These are phyloP conservation scores for Sarcophaga carnaria DNA, from an alignment of 2,888 invertebrate genomes.

Conservation along the genomic window DNA sequence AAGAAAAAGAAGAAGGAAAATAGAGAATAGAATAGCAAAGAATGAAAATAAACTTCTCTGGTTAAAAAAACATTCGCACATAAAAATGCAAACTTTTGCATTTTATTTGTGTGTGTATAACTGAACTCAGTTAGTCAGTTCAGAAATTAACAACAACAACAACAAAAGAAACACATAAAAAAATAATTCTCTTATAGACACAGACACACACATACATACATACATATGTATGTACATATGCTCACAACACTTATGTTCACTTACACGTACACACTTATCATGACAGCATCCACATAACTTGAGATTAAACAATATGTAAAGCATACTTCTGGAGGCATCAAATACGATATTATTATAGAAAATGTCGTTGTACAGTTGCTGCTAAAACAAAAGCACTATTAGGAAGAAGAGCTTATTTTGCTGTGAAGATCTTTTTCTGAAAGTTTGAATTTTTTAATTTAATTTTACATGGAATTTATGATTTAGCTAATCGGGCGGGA, in stretches of 20 bases:
- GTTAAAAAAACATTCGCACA: constrained; percentile 80
- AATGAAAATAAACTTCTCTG: constrained; percentile 71
- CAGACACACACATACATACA: background rate
- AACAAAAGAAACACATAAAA: constrained; percentile 9
- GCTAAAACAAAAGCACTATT: too few species aligned
- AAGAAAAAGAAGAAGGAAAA: constrained; percentile 25
- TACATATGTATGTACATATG: constrained; percentile 1
- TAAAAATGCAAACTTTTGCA: constrained; percentile 80
- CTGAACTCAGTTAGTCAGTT: constrained; percentile 36
- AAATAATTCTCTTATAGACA: background rate
- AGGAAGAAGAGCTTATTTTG: too few species aligned
- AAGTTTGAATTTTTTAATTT: too few species aligned
- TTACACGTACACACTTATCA: background rate
- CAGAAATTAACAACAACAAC: constrained; percentile 17
- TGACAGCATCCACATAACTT: background rate
- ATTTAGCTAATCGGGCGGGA: too few species aligned
- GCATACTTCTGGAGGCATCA: constrained; percentile 29
- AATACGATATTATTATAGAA: background rate
- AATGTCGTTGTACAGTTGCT: background rate
- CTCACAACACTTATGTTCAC: background rate
- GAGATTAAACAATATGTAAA: background rate
- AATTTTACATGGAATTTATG: too few species aligned
- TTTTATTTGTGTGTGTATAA: constrained; percentile 59
- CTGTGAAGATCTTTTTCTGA: too few species aligned
- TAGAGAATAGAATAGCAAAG: constrained; percentile 11